Base-by-base conservation (phyloP, 2,888 invertebrate species). In the Epirrita christyi region DNA sequence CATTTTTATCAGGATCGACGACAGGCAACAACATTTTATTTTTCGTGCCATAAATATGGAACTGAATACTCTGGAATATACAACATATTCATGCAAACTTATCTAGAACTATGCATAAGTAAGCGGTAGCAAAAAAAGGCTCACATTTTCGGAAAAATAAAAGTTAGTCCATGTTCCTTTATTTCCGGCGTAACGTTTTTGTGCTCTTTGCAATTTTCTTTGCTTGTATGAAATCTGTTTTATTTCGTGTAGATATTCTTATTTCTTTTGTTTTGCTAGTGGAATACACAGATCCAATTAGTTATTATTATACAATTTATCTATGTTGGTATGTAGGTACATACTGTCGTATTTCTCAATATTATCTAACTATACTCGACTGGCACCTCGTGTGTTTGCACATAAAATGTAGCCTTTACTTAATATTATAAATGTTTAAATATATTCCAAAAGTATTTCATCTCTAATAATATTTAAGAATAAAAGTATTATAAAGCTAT, bases 21-120 rank as follows among this genome's bases (percentile, higher is more conserved):
- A 85, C 83, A 82, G 77, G 80, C 80, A 81, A 82, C 82, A 72
- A 85, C 87, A 88, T 88, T 89, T 89, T 89, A 88, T 88, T 88
- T 84, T 88, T 85, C 88, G 84, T 86, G 86, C 79, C 81, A 89
- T 91, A 91, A 90, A 91, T 90, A 91, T 90, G 86, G 80, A 89
- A 83, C 85, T 80, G 72, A 78, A 83, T 83, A 84, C 78, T 79
- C 76, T 73, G 76, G 76, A 75, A 82, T 80, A 83, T 78, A 83
- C 78, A 80, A 78, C 73, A 85, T 86, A 84, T 82, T 83, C 80
- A 84, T 86, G 84, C 82, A 87, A 88, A 88, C 86, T 88, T 89
- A 86, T 91, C 84, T 83, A 79, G 78, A 87, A 86, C 86, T 86
- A 89, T 90, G 89, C 89, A 90, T 89, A 85, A 86, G 77, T 83